Evolutionary conservation across 2,113 vertebrate species (phyloP).

Genomic region (Xenopus borealis): DNA sequence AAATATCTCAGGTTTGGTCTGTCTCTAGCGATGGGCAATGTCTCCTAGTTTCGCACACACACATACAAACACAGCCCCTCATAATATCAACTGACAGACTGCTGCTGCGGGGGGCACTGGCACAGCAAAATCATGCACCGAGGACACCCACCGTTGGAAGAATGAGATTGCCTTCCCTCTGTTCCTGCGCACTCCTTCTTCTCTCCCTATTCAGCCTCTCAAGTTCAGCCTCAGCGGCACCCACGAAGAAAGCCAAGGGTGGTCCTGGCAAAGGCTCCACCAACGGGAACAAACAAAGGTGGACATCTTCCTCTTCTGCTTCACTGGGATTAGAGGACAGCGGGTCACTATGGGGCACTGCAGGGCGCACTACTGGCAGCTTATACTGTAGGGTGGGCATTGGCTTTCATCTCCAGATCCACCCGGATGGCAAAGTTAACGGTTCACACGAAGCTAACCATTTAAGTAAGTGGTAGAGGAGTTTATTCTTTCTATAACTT

Average conservation of each 20-base stretch:
- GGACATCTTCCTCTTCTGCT: background rate
- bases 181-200: slow-evolving; percentile 46
- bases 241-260: slow-evolving; percentile 61
- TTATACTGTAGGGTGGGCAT: slow-evolving; percentile 93
- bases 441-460: slow-evolving; percentile 86
- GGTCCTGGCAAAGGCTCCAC: slow-evolving; percentile 55
- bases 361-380: slow-evolving; percentile 87
- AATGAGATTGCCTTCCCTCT: slow-evolving; percentile 76
- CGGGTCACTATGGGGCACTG: slow-evolving; percentile 61
- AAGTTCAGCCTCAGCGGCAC: slow-evolving; percentile 61
- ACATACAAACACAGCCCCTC: background rate
- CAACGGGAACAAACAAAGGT: background rate
- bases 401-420: slow-evolving; percentile 95
- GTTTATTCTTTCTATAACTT: too few relatives aligned
- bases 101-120: slow-evolving; percentile 48
- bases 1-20: slow-evolving; percentile 75
- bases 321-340: slow-evolving; percentile 21
- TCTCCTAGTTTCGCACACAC: slow-evolving; percentile 38
- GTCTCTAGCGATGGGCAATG: slow-evolving; percentile 30
- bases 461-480: slow-evolving; percentile 80
- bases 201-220: slow-evolving; percentile 72
- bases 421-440: slow-evolving; percentile 91
- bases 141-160: slow-evolving; percentile 68
- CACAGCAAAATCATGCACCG: slow-evolving; percentile 71
- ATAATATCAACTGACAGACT: slow-evolving; percentile 7